Evolutionary conservation across 2,888 invertebrate species (phyloP), one percentile per base, ranked within the genome.

Genomic region (Campopleginae sp.): DNA sequence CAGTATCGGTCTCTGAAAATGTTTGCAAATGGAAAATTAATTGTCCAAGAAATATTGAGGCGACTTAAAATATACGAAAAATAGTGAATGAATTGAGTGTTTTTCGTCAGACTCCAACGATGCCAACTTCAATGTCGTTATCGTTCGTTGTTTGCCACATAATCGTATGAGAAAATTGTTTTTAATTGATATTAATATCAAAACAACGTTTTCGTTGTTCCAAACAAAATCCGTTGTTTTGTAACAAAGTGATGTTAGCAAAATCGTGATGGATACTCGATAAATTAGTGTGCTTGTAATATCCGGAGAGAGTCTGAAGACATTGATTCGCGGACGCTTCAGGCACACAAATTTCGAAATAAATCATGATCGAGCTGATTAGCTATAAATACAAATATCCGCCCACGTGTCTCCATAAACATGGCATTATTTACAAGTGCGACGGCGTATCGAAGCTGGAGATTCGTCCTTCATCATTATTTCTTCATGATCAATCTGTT

Each of bases 371-470:
- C 46, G 61, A 74, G 80, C 84, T 86, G 38, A 79, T 46, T 80
- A 76, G 58, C 63, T n/a, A 33, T 38, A 33, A 54, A 61, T 63
- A 48, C 71, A 80, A 80, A 63, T 71, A 51, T 70, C 71, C 76
- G 54, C 54, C 71, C 65, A 51, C 44, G 44, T 82, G 87, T 86
- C 88, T 89, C 90, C 89, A 87, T 83, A 51, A 87, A 89, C 89
- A 86, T 81, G 88, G 87, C 85, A 86, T 91, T 38, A 90, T 91
- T 82, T 91, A 91, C 91, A 91, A 89, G 89, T 89, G 58, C 12
- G 38, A 72, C 86, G 89, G 86, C 79, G 80, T 72, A 42, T 76
- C 61, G 23, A 17, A 46, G 31, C 27, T 70, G 71, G 58, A 58
- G 23, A 42, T 42, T 66, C 19, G 19, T 51, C 38, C 2, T 7